These are phyloP conservation scores for Acleris literana DNA, from an alignment of 2,888 invertebrate species.

Conservation along the genomic window DNA sequence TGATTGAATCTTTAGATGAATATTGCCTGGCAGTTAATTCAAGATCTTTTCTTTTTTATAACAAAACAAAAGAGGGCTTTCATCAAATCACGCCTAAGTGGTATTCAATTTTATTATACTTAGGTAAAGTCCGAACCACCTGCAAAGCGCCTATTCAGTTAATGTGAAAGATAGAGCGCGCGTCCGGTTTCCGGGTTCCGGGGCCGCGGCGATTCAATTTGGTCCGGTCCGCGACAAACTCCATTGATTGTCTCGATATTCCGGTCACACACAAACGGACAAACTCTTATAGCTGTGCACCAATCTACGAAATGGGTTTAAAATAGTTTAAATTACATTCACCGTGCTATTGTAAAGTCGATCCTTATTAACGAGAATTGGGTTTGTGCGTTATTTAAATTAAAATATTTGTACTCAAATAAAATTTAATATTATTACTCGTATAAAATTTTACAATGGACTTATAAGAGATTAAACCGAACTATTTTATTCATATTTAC, in stretches of 20 bases:
- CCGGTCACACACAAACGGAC: conserved; percentile 59
- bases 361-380: too few relatives aligned
- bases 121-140: conserved; percentile 39
- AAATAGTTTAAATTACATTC: neutral
- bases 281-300: conserved; percentile 44
- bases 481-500: too few relatives aligned
- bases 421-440: too few relatives aligned
- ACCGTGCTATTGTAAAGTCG: neutral
- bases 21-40: too few relatives aligned
- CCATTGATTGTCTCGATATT: conserved; percentile 81
- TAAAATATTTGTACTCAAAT: too few relatives aligned
- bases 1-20: too few relatives aligned
- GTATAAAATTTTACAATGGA: too few relatives aligned
- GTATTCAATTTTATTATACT: conserved; percentile 9
- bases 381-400: too few relatives aligned
- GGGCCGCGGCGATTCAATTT: conserved; percentile 69
- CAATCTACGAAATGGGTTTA: conserved; percentile 7
- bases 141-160: conserved; percentile 47
- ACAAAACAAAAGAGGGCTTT: too few relatives aligned
- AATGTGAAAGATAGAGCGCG: conserved; percentile 61
- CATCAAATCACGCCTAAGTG: neutral
- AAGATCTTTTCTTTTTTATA: too few relatives aligned
- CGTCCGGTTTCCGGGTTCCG: conserved; percentile 71
- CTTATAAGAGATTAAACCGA: too few relatives aligned
- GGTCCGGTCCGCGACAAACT: conserved; percentile 71